Evolutionary conservation across 1,140 invertebrate species (phyloP).

Genomic region (Tetragnatha versicolor): DNA sequence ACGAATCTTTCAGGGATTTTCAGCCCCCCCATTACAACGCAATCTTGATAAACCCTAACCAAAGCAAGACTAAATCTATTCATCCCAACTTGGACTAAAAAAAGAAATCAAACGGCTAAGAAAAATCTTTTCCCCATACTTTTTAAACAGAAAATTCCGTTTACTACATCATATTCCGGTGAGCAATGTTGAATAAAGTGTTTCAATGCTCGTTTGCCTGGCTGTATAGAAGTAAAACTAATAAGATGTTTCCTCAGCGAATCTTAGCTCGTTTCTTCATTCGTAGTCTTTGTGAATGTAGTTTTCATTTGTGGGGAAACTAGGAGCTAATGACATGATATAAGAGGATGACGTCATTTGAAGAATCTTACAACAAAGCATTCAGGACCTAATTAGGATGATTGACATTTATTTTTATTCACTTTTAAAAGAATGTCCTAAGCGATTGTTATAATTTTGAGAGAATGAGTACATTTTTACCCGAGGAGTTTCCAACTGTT

Average conservation of each 20-base stretch:
- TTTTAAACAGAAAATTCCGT: no score
- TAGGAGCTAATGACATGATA: conserved; percentile 12
- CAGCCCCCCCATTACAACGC: no score
- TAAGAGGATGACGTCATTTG: conserved; percentile 32
- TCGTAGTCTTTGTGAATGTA: conserved; percentile 33
- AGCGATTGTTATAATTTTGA: background rate
- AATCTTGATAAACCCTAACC: no score
- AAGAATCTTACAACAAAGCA: conserved; percentile 22
- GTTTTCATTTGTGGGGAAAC: conserved; percentile 19
- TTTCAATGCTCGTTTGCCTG: background rate
- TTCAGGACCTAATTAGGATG: conserved; percentile 42
- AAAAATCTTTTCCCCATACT: no score
- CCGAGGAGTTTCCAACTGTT: conserved; percentile 1
- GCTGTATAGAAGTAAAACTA: conserved; percentile 20
- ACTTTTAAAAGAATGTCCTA: background rate
- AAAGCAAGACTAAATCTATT: no score
- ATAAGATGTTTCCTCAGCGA: conserved; percentile 37
- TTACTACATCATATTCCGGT: no score
- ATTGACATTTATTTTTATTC: conserved; percentile 40
- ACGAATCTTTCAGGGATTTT: no score
- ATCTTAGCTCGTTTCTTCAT: conserved; percentile 27
- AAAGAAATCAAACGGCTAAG: no score
- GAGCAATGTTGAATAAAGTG: conserved; percentile 28
- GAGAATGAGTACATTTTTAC: conserved; percentile 8
- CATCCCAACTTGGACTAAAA: no score